Evolutionary conservation across 2,113 vertebrate species (phyloP).

Genomic region (Leiothrix lutea): DNA sequence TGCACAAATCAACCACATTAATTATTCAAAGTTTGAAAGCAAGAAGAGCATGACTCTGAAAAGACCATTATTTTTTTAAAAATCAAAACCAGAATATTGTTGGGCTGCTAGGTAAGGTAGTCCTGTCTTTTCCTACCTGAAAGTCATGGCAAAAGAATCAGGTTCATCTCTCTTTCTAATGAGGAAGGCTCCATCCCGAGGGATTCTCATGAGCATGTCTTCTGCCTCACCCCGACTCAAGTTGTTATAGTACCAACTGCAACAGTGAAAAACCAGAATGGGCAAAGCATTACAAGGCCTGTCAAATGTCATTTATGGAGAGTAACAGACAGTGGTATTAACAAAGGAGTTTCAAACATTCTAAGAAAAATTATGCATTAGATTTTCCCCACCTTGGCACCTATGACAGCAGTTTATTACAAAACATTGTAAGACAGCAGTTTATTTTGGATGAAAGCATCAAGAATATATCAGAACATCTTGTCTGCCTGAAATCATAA

Average conservation of each 20-base stretch:
- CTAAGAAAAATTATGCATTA: background rate
- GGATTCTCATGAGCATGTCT: conserved; percentile 92
- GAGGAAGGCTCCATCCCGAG: conserved; percentile 94
- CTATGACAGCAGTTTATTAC: background rate
- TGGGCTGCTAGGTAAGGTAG: background rate
- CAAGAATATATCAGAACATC: background rate
- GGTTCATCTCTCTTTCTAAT: conserved; percentile 88
- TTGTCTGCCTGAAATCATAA: background rate
- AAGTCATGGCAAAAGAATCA: conserved; percentile 93
- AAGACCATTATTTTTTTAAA: background rate
- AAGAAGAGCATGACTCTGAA: background rate
- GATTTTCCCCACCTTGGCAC: background rate
- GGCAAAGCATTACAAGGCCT: background rate
- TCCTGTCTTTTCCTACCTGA: conserved; percentile 77
- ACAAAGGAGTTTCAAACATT: background rate
- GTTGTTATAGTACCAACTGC: conserved; percentile 92
- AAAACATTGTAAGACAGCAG: background rate
- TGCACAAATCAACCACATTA: background rate
- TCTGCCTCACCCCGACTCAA: conserved; percentile 94
- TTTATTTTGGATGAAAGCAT: background rate
- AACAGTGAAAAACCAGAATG: background rate
- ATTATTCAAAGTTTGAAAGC: background rate
- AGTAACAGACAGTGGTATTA: background rate
- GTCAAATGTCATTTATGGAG: background rate
- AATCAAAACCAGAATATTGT: background rate